Evolutionary conservation across 2,888 invertebrate species (phyloP), one percentile per base, ranked within the genome.

Genomic region (Pterostichus niger): DNA sequence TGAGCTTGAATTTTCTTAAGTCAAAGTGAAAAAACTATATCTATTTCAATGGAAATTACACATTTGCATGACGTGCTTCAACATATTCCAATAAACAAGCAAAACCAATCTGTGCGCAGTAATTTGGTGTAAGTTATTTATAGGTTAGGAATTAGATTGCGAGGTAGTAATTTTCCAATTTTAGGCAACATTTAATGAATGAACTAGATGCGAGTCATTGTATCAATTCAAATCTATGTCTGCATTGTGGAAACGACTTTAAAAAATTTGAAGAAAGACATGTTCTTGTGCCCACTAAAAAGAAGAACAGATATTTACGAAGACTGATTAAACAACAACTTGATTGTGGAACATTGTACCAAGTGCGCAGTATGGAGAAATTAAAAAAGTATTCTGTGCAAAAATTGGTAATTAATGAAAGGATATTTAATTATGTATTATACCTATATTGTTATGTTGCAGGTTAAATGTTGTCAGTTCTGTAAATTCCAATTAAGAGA

Each of bases 21-120:
- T 24, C 24, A 24, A 24, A 24, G 24, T 13, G 6, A n/a, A 5
- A n/a, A 6, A 52, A 52, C 1, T 13, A 24, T 24, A 24, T 11
- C 52, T 13, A 52, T 52, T 52, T 6, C n/a, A n/a, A 40, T 40
- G 40, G 40, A 40, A 40, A 40, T 40, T 40, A 40, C 1, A 40
- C 40, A 40, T 40, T 40, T 40, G 40, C 6, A 7, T 4, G 9
- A 17, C 15, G 40, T 71, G 17, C 17, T 71, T 10, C 46, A 68
- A 49, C 10, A 17, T 33, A 59, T 85, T 61, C 84, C 84, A 13
- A 17, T 15, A 61, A 46, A 52, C 40, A 17, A 80, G 10, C 73
- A 46, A 17, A 49, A 78, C 44, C 71, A 44, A 24, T 46, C 61
- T 24, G 46, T 82, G 9, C 82, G 75, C 13, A 75, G 46, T 44